Base-by-base conservation (phyloP, 2,888 invertebrate species). In the Macrosoma leucophasiata region DNA sequence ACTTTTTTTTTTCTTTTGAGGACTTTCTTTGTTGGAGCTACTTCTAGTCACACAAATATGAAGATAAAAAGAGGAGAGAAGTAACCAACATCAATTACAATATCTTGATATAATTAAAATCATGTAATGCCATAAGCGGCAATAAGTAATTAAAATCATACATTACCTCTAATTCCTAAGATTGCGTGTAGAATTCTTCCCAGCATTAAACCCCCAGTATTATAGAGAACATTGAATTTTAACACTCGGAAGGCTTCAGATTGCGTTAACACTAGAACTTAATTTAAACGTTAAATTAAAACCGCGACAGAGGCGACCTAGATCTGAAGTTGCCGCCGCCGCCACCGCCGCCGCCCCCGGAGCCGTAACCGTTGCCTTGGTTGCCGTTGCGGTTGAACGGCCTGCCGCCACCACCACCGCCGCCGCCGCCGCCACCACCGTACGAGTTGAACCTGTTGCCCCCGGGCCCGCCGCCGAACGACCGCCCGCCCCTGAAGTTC, bases 371-470 rank as follows among this genome's bases (percentile, higher is more conserved):
- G 51, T 82, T 84, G 41, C 87, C 84, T 50, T 66, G 68, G 39
- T 71, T 68, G 33, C 86, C 79, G 30, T 87, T 68, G 44, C 85
- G 84, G 38, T 87, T 84, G 38, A 51, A 56, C 43, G 62, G 57
- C 22, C 59, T 52, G 25, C 56, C 51, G 26, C 49, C 65, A 50
- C 75, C 74, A 18, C 75, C 57, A 15, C 69, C 55, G 17, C 66
- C 77, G 29, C 84, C 71, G 33, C 81, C 75, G 29, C 81, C 70
- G 44, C 84, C 74, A 44, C 81, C 77, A 23, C 87, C 79, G 40
- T 88, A 86, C 12, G 88, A 76, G 55, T 87, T 86, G 47, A 88
- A 87, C 42, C 86, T 77, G 48, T 87, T 86, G 34, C 79, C 68
- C 7, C 75, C 74, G 31, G 74, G 77, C 39, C 84, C 77, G 41